Base-by-base conservation (phyloP, 2,113 vertebrate species). In the Psittacara wagleri region DNA sequence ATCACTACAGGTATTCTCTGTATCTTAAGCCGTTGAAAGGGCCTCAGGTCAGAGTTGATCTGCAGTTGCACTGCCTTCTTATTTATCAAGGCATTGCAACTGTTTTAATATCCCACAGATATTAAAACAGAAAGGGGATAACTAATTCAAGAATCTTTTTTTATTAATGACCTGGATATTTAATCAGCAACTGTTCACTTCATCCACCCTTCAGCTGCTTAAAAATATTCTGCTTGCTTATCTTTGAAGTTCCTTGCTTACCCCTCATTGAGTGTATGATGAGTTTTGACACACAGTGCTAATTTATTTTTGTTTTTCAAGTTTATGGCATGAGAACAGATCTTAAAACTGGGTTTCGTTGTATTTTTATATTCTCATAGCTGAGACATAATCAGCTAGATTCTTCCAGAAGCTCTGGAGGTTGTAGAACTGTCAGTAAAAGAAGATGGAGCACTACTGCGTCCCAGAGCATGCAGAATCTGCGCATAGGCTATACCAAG, bases 221-320 rank as follows among this genome's bases (percentile, higher is more conserved):
- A 68, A 92, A 90, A 41, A 79, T 57, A 88, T 17, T 82, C 35
- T 59, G 52, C 55, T 67, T 75, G 43, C 43, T 83, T 61, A n/a
- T 39, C 85, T 96, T 90, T 96, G 94, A 89, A 91, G 74, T 95
- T 90, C 76, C 83, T 94, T 86, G 73, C 86, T 97, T 96, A 89
- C n/a, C 46, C n/a, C 46, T 94, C 5, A 5, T 62, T 68, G 37
- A 85, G 24, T 46, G 43, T 48, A 16, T 41, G 64, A 95, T 1
- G 4, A 62, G 39, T 66, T 95, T 94, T 82, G 88, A 94, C 84
- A 77, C 43, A 69, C 16, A 15, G 29, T 87, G 41, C n/a, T 46
- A 77, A 90, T 88, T 89, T 33, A 39, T n/a, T 24, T 82, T 72
- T 95, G 70, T 66, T 93, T 91, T 83, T 41, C 57, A 79, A 74